Evolutionary conservation across 1,140 invertebrate species (phyloP), one percentile per base, ranked within the genome.

Genomic region (Zeugodacus cucurbitae): DNA sequence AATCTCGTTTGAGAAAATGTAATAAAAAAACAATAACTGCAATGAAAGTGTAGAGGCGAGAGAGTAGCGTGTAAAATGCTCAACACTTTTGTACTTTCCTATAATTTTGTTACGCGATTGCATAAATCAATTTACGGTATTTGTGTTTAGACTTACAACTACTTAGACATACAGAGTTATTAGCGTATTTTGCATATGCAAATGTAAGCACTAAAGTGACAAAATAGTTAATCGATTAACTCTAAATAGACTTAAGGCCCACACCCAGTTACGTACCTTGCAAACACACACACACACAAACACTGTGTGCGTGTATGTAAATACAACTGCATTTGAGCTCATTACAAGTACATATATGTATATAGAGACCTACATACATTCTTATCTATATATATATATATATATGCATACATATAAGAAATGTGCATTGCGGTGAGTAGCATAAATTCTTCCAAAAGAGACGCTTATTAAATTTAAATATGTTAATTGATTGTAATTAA

Each of bases 71-170:
- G n/a, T 17, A 86, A 54, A 86, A 86, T 86, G 82, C 82, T 87
- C 85, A 87, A 58, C 17, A 87, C 57, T 59, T 87, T 87, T 92
- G 91, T 92, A 92, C 91, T 92, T 92, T 91, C 90, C 91, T 91
- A 92, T 89, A 87, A 88, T 82, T 82, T 82, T 82, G 41, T 82
- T 82, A 82, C 74, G 74, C 22, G 11, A 48, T 82, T 82, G 44
- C 14, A 48, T 17, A 48, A 82, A 82, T 41, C 74, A 48, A 82
- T 54, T 82, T 26, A 54, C 48, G 48, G 17, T 54, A 17, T 82
- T 48, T 82, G 26, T 82, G 22, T 82, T 26, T 82, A 82, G 74
- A 82, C 26, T n/a, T 82, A 82, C n/a, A 82, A 26, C n/a, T 74
- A 37, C 34, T 37, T 67, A 67, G 14, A 8, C 64, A 34, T 34